Evolutionary conservation across 2,888 invertebrate species (phyloP), one percentile per base, ranked within the genome.

Genomic region (Drosophila barbarae): DNA sequence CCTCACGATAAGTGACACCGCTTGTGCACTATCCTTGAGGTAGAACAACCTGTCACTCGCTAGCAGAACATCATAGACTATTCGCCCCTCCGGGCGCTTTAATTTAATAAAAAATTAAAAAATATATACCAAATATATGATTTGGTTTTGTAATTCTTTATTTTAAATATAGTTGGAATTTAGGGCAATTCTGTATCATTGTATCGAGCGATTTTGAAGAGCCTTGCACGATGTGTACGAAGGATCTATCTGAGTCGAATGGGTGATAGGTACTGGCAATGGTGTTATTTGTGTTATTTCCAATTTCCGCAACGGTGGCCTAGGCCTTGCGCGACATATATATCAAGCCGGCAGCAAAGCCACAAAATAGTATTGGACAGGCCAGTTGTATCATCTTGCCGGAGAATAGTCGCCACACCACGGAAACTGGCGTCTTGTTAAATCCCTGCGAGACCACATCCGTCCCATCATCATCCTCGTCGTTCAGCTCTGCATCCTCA

Each of bases 311-410:
- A 21, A 34, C 13, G 26, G 21, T 36, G 18, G 23, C 46, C 35
- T 78, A 84, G 34, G 47, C 53, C 68, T 78, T 81, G 41, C 79
- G 83, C 60, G 76, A 53, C 30, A 69, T 63, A 30, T 71, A 84
- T 34, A 82, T 58, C 66, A 84, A 63, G 54, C 82, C 69, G 55
- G 65, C 49, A 46, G 78, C 73, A 51, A 84, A 28, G 66, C 79
- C 76, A 54, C 79, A 81, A 18, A 78, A 54, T 42, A 78, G 57
- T 53, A 78, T 28, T 18, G 78, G 77, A 59, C 60, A 68, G 57
- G 68, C 64, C 23, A 77, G 36, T 35, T 63, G 56, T 10, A 71
- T 58, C 12, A 78, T 30, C 36, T 55, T 30, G n/a, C 61, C 61
- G 21, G 61, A 51, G 41, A 56, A 44, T 18, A 78, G 15, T 6